phyloP scores from a whole-genome alignment of 1,140 invertebrate species.

The Brachionus plicatilis region DNA sequence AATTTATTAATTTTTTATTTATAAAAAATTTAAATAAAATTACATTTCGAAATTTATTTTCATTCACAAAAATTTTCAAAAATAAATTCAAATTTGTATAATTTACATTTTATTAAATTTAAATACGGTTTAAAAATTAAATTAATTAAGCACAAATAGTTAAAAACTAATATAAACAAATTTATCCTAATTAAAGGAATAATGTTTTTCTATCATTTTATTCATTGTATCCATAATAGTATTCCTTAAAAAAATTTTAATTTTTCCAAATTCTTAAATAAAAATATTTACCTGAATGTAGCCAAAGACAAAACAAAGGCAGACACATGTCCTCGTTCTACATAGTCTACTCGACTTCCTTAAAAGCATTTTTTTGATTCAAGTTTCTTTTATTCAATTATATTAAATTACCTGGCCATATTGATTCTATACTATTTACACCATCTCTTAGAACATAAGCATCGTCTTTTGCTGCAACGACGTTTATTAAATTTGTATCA shows the following conservation, averaged over 20 bases:
- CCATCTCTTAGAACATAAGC: conserved; percentile 83
- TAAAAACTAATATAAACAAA: conserved; percentile 2
- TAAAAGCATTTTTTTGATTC: not conserved
- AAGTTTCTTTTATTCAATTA: not conserved
- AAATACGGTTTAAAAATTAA: not conserved
- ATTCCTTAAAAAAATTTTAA: not conserved
- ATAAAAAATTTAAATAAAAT: not conserved
- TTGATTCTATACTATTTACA: conserved; percentile 70
- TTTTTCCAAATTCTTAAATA: not conserved
- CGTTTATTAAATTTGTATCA: conserved; percentile 76
- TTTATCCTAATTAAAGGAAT: not conserved
- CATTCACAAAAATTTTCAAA: not conserved
- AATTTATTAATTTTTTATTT: not conserved
- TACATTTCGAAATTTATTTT: not conserved
- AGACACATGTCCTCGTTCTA: conserved; percentile 78
- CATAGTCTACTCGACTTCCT: conserved; percentile 70
- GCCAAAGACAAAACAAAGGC: conserved; percentile 80
- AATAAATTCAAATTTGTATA: not conserved
- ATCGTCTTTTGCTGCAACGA: conserved; percentile 64
- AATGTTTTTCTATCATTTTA: conserved; percentile 16
- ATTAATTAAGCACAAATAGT: not conserved
- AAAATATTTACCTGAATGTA: conserved; percentile 69
- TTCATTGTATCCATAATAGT: conserved; percentile 10
- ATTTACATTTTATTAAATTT: not conserved
- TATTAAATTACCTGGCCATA: conserved; percentile 71